Conservation (phyloP, 2,888 invertebrate species). For the Brachyopa scutellaris region DNA sequence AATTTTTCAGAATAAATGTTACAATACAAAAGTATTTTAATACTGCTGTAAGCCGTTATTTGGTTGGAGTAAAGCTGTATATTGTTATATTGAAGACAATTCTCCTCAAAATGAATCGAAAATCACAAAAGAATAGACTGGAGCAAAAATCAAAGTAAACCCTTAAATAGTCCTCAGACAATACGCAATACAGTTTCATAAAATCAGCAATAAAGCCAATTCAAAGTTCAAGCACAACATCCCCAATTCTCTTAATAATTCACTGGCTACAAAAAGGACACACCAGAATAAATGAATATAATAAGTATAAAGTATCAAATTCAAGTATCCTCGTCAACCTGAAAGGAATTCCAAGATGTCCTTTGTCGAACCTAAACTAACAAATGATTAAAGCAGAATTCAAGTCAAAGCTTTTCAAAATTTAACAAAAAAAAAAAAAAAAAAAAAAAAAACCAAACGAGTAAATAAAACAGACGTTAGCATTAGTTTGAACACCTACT, state of each 20-base stretch:
- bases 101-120: no score
- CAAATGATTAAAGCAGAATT: background rate
- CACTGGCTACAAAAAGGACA: background rate
- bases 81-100: no score
- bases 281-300: no score
- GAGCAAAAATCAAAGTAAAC: no score
- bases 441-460: background rate
- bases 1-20: no score
- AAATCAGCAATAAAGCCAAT: no score
- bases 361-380: slow-evolving; percentile 15
- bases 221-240: background rate
- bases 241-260: background rate
- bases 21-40: no score
- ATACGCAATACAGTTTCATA: no score
- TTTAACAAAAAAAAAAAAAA: background rate
- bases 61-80: no score
- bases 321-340: background rate
- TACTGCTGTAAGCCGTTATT: no score
- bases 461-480: slow-evolving; percentile 19
- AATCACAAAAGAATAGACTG: no score
- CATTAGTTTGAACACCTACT: slow-evolving; percentile 3
- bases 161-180: no score
- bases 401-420: background rate
- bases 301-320: background rate
- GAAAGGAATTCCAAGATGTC: slow-evolving; percentile 2